Conservation (phyloP, 2,888 invertebrate genomes). For the Pharmacophagus antenor region DNA sequence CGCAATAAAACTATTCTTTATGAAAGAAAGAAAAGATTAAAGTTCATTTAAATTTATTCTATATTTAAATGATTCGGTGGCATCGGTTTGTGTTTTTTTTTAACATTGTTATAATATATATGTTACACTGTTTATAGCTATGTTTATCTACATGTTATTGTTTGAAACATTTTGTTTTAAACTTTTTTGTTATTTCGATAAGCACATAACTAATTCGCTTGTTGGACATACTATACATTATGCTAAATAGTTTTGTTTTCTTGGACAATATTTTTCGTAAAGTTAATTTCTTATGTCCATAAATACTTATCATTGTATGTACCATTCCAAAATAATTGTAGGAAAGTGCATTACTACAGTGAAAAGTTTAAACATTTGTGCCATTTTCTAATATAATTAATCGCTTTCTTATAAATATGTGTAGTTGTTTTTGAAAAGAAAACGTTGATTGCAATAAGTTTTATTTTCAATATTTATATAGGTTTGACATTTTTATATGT, state of each 20-base stretch:
- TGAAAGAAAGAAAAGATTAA: constrained; percentile 34
- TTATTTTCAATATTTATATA: constrained; percentile 11
- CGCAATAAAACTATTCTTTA: constrained; percentile 24
- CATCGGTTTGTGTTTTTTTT: constrained; percentile 16
- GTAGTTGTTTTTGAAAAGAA: neutral
- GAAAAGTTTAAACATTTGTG: constrained; percentile 47
- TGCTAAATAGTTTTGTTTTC: constrained; percentile 8
- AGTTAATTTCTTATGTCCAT: constrained; percentile 20
- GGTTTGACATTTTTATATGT: constrained; percentile 16
- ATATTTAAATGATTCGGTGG: constrained; percentile 21
- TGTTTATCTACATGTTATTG: constrained; percentile 67
- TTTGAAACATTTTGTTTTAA: constrained; percentile 51
- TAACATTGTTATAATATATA: constrained; percentile 66
- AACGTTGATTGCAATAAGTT: constrained; percentile 19
- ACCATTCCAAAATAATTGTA: constrained; percentile 31
- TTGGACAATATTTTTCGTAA: too few species aligned
- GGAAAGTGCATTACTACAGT: constrained; percentile 24
- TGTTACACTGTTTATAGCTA: constrained; percentile 64
- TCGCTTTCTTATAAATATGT: neutral
- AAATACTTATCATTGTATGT: constrained; percentile 19
- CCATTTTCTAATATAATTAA: constrained; percentile 44
- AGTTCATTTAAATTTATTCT: constrained; percentile 36
- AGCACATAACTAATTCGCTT: constrained; percentile 10
- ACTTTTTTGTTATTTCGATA: constrained; percentile 33
- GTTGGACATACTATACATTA: constrained; percentile 11